Conservation (phyloP, 2,797 vertebrate species). For the Menidia menidia region DNA sequence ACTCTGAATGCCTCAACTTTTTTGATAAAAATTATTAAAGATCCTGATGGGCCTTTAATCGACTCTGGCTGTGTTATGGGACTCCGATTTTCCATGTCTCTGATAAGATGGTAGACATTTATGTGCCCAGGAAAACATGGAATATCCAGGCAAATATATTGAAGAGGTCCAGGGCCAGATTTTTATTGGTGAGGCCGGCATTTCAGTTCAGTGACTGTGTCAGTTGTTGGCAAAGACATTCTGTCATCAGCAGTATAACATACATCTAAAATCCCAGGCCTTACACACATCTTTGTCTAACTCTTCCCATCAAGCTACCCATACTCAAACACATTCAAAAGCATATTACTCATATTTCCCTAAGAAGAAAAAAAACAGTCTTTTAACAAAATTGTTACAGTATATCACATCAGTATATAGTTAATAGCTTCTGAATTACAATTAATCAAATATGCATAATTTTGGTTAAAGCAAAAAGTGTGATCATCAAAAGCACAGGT, state of each 20-base stretch:
- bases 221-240: slow-evolving; percentile 49
- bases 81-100: slow-evolving; percentile 32
- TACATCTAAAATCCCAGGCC: slow-evolving; percentile 33
- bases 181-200: slow-evolving; percentile 50
- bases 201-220: slow-evolving; percentile 43
- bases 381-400: slow-evolving; percentile 51
- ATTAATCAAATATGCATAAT: slow-evolving; percentile 44
- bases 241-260: slow-evolving; percentile 43
- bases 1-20: slow-evolving; percentile 9
- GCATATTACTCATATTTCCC: slow-evolving; percentile 41
- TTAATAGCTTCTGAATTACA: slow-evolving; percentile 26
- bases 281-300: slow-evolving; percentile 13
- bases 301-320: slow-evolving; percentile 15
- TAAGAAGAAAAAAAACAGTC: slow-evolving; percentile 61
- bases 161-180: slow-evolving; percentile 32
- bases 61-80: slow-evolving; percentile 25
- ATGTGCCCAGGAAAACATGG: slow-evolving; percentile 44
- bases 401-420: too few species aligned
- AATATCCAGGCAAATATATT: slow-evolving; percentile 13
- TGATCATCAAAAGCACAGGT: slow-evolving; percentile 36
- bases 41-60: slow-evolving; percentile 11
- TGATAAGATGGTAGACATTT: slow-evolving; percentile 55
- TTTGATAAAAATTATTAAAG: slow-evolving; percentile 8
- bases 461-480: slow-evolving; percentile 34
- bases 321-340: slow-evolving; percentile 52